These are phyloP conservation scores for Hoplostethus mediterraneus DNA, from an alignment of 2,797 vertebrate species.

Conservation along the genomic window DNA sequence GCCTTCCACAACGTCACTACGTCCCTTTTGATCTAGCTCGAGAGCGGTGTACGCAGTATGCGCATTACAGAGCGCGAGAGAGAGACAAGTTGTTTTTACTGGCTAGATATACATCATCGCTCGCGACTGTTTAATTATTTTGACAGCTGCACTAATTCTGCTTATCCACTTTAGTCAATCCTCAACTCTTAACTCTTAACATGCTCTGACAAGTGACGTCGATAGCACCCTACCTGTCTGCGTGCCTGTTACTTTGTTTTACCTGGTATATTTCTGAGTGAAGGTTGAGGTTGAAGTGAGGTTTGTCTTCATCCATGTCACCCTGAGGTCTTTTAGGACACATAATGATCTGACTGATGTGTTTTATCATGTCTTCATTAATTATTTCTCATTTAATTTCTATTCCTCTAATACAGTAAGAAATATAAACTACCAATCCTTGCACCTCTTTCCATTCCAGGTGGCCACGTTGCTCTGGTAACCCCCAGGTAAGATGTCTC, in stretches of 20 bases:
- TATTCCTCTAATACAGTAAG: no score
- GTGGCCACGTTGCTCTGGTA: slow-evolving; percentile 67
- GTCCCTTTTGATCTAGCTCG: slow-evolving; percentile 17
- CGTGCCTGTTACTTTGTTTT: background rate
- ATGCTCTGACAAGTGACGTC: background rate
- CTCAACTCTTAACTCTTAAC: no score
- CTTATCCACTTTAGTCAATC: no score
- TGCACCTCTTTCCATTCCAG: slow-evolving; percentile 48
- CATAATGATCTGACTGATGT: no score
- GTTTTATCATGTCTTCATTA: background rate
- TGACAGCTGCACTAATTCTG: no score
- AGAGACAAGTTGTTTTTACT: no score
- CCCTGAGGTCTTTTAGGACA: background rate
- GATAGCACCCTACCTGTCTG: background rate
- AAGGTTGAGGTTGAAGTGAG: no score
- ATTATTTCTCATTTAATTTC: no score
- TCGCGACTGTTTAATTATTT: no score
- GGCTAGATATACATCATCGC: no score
- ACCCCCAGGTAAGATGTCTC: slow-evolving; percentile 87
- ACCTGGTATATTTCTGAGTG: background rate
- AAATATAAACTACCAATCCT: background rate
- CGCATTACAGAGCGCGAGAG: slow-evolving; percentile 36
- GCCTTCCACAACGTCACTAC: slow-evolving; percentile 33
- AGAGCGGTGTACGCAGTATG: slow-evolving; percentile 58
- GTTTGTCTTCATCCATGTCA: background rate